Conservation (phyloP, 1,140 invertebrate genomes). For the Nasonia longicornis region DNA sequence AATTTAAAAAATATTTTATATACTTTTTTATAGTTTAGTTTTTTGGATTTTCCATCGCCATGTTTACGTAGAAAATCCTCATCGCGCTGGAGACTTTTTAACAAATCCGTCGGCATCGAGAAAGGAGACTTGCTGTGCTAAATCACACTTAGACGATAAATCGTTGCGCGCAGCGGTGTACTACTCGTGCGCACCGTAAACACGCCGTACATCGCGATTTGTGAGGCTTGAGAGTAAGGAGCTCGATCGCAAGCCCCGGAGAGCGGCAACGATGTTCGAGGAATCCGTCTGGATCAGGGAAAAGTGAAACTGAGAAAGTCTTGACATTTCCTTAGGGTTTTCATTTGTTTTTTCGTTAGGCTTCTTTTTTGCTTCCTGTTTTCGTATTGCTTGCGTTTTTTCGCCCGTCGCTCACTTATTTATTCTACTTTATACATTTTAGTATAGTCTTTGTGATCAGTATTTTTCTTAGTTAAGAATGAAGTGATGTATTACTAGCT, state of each 20-base stretch:
- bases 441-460: too few relatives aligned
- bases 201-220: neutral
- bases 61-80: neutral
- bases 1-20: neutral
- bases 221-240: neutral
- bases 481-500: too few relatives aligned
- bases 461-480: too few relatives aligned
- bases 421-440: too few relatives aligned
- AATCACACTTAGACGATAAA: slow-evolving; percentile 7
- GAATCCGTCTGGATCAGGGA: neutral
- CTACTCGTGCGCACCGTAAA: neutral
- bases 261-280: neutral
- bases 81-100: neutral
- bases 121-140: neutral
- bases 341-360: too few relatives aligned
- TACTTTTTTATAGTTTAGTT: neutral
- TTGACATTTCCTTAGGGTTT: too few relatives aligned
- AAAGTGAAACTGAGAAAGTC: neutral
- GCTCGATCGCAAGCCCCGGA: neutral
- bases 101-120: neutral
- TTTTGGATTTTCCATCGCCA: neutral
- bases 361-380: neutral
- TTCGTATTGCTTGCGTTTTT: neutral
- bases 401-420: too few relatives aligned
- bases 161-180: neutral